These are phyloP conservation scores for Pteromalus puparum DNA, from an alignment of 1,140 invertebrate species.

Conservation along the genomic window DNA sequence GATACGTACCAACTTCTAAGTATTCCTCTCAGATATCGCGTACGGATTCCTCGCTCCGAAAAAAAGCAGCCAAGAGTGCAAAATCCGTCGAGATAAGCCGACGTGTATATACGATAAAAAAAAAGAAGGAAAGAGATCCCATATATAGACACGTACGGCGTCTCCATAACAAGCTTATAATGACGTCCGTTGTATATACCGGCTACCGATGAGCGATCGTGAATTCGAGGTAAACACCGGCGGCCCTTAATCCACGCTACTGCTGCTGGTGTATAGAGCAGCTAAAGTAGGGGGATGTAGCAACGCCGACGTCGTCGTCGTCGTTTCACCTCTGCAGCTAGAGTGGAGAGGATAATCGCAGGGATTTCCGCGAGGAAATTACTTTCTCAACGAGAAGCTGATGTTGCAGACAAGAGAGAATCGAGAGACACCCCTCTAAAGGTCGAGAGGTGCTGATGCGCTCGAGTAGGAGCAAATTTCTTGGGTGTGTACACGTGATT, in stretches of 20 bases:
- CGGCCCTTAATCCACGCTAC: slow-evolving; percentile 27
- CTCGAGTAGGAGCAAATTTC: too few relatives aligned
- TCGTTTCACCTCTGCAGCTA: slow-evolving; percentile 49
- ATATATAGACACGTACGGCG: neutral
- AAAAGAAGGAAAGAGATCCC: neutral
- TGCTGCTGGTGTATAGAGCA: neutral
- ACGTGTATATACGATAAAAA: too few relatives aligned
- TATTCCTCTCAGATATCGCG: neutral
- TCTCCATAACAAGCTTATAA: neutral
- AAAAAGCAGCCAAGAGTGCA: too few relatives aligned
- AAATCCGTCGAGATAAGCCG: too few relatives aligned
- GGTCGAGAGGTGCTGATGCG: slow-evolving; percentile 7
- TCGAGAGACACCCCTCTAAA: slow-evolving; percentile 1
- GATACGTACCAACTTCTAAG: neutral
- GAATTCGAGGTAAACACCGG: slow-evolving; percentile 40
- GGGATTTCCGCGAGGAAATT: slow-evolving; percentile 64
- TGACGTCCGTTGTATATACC: neutral
- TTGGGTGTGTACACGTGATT: too few relatives aligned
- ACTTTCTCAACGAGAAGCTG: slow-evolving; percentile 60
- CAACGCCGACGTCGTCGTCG: slow-evolving; percentile 45
- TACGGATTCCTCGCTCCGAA: neutral
- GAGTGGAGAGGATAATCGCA: slow-evolving; percentile 58
- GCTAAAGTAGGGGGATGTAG: neutral
- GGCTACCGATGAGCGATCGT: neutral
- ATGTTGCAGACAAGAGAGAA: neutral